Evolutionary conservation across 2,797 vertebrate genomes (phyloP).

Genomic region (Antennarius maculatus): DNA sequence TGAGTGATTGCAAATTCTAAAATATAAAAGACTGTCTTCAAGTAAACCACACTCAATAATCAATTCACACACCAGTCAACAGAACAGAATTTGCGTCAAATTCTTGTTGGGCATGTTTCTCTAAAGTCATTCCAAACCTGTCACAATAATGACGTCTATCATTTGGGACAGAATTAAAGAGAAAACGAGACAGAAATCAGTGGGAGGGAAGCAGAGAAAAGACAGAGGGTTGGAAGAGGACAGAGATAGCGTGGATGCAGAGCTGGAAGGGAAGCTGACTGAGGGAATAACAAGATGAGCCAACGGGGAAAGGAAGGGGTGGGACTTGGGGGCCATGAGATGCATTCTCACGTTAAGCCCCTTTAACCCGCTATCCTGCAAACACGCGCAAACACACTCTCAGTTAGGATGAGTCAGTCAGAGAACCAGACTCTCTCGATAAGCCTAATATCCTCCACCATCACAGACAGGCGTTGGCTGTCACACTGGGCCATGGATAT

Average conservation of each 20-base stretch:
- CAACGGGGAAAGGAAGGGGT: conserved; percentile 18
- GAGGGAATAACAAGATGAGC: conserved; percentile 37
- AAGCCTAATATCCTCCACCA: conserved; percentile 64
- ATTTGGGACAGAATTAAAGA: too few species aligned
- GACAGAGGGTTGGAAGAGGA: conserved; percentile 35
- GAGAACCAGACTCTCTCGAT: conserved; percentile 64
- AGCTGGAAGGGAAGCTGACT: conserved; percentile 1
- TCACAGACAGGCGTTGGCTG: conserved; percentile 61
- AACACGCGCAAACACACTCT: conserved; percentile 49
- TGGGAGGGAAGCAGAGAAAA: background rate
- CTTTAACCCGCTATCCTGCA: conserved; percentile 57
- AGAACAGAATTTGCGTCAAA: background rate
- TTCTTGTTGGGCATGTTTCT: background rate
- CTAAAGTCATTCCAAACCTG: conserved; percentile 2
- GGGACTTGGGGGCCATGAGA: background rate
- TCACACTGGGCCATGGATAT: conserved; percentile 27
- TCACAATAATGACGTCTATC: background rate
- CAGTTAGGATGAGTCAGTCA: conserved; percentile 53
- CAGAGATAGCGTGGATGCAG: conserved; percentile 26
- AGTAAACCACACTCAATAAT: too few species aligned
- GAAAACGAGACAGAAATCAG: conserved; percentile 1
- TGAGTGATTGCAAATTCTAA: background rate
- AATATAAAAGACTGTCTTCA: background rate
- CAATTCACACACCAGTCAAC: background rate
- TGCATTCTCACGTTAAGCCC: conserved; percentile 55